Base-by-base conservation (phyloP, 92 coral and sea anemone species). In the Isaurus tuberculatus region DNA sequence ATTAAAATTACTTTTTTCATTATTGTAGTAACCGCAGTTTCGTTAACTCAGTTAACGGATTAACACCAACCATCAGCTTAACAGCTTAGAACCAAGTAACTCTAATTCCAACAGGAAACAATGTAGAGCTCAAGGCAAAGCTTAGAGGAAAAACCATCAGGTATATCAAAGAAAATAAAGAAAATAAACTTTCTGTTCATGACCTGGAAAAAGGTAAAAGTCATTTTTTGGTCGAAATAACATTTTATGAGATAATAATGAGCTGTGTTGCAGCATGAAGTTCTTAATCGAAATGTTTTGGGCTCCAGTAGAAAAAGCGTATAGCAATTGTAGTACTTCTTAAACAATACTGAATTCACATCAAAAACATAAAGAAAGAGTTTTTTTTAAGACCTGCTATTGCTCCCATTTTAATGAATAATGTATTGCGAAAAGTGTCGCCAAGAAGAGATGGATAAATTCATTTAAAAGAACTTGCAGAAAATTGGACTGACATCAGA, bases 31-130 rank as follows among this genome's bases (percentile, higher is more conserved):
- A 60, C 66, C 66, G 10, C 3, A 20, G 9, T 60, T 57, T 60
- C 17, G 49, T 75, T 7, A 29, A 55, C 81, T 23, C 48, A 75
- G 68, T 75, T 75, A 75, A 32, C 81, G 68, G 81, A 75, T 75
- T 33, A 53, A 61, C 49, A 10, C 31, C 22, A 37, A 40, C 28
- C 67, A 57, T 68, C 32, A 33, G 30, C 13, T 37, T 42, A 40
- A 40, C 46, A 40, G 10, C 46, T 3, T 31, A 60, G 2, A 22
- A 60, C 20, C 28, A 26, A 8, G 11, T n/a, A 60, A 60, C 7
- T 22, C 0, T 15, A 5, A 22, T 22, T 60, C 30, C 66, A 30
- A 1, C 30, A 60, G 67, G 67, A 74, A 74, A 74, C 48, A 23
- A 4, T 10, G 29, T 22, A 40, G 11, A 40, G 1, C 46, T 53